phyloP scores from a whole-genome alignment of 2,113 vertebrate genomes.

The Deroptyus accipitrinus region DNA sequence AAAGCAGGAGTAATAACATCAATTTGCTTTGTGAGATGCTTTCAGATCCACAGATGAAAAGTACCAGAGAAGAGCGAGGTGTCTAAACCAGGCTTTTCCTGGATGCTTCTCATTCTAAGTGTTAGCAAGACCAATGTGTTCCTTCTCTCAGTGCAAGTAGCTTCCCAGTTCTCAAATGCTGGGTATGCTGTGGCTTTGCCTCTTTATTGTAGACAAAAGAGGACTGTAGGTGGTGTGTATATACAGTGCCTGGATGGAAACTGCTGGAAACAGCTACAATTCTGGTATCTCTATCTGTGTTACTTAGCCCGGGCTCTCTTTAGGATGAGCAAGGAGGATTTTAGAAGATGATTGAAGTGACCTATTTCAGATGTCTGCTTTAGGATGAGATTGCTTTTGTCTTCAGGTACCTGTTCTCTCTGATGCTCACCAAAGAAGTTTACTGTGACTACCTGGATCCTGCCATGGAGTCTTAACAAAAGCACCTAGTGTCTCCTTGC shows the following conservation, averaged over 20 bases:
- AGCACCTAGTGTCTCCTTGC: not conserved
- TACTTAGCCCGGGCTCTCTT: not conserved
- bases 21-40: not conserved
- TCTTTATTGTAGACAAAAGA: not conserved
- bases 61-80: not conserved
- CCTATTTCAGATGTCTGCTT: not conserved
- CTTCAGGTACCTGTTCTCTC: not conserved
- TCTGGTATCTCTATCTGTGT: not conserved
- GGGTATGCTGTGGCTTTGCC: not conserved
- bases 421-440: not conserved
- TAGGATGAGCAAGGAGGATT: not conserved
- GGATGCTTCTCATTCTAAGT: not conserved
- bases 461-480: not conserved
- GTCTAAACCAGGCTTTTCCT: not conserved
- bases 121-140: not conserved
- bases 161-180: not conserved
- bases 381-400: not conserved
- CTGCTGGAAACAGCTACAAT: not conserved
- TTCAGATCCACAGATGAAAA: not conserved
- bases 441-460: not conserved
- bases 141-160: not conserved
- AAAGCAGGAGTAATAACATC: not conserved
- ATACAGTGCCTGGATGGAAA: not conserved
- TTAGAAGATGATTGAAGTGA: not conserved
- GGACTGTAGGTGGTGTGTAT: not conserved